Base-by-base conservation (phyloP, 1,140 invertebrate species). In the Eumeta japonica region DNA sequence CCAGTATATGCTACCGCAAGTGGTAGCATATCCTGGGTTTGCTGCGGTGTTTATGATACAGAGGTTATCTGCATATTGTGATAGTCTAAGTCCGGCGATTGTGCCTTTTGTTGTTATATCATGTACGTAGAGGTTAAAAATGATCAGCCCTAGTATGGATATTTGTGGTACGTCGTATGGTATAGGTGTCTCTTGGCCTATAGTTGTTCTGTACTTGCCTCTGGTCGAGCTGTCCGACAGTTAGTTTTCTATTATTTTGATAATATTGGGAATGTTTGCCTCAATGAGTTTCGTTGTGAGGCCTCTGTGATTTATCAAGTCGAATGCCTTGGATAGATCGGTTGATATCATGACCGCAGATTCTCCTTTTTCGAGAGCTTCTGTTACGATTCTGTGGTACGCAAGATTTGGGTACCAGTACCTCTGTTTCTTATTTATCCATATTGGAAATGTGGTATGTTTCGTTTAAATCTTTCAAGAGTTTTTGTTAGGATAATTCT, bases 201-300 rank as follows among this genome's bases (percentile, higher is more conserved):
- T 14, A 2, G 31, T 41, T 2, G 31, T 41, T 28, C 39, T 34
- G 11, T 35, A 41, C 19, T 24, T 41, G 10, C 39, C 39, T 17
- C 11, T 29, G 2, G 29, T 3, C 7, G 1, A 17, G 28, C 39
- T 34, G 9, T 14, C 31, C 13, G 13, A 14, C 1, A 41, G 39
- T 11, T 41, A 41, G 32, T 41, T 41, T 18, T 41, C 39, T 2
- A 41, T 41, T 16, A 35, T 41, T 30, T 29, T 35, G 7, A 41
- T n/a, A 29, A 35, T 41, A 10, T 41, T 41, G 2, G 29, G 24
- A 4, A 15, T 16, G 17, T 39, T 20, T 7, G 12, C 10, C 3
- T 39, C 19, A 10, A 27, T 18, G 2, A 41, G 31, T 35, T 41
- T 41, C 20, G 28, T 28, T 12, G 28, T 27, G 10, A 39, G 28